Evolutionary conservation across 2,797 vertebrate genomes (phyloP), one percentile per base, ranked within the genome.

Genomic region (Lepidocolaptes lacrymiger): DNA sequence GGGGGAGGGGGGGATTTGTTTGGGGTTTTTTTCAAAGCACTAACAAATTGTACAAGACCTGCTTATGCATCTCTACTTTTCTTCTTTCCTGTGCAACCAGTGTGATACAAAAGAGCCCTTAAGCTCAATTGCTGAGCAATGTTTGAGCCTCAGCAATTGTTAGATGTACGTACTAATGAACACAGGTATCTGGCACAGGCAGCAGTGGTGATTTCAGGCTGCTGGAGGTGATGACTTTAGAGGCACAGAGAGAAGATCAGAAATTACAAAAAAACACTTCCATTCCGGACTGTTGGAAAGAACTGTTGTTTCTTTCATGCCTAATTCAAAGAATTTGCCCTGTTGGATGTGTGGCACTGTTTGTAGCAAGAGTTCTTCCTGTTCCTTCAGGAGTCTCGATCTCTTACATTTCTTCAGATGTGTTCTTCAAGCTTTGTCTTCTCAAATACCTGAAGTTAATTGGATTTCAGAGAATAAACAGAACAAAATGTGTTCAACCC

Each of bases 381-480:
- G 96, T 95, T 94, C 94, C 82, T 93, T 96, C 79, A 92, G 82
- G 89, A 93, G 69, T 93, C 88, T 93, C 67, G 2, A 26, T 92
- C 63, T 82, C 91, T 88, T 82, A 69, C 10, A 34, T 93, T 93
- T 74, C 74, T 73, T 96, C 55, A 85, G 74, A 94, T 91, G 79
- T 96, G 66, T 82, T 95, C 89, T 88, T 92, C 85, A 79, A 43
- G 85, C 63, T 96, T 95, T 93, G 95, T 93, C 95, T 97, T 94
- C 82, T 96, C 92, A 96, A 93, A 95, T 88, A 91, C 71, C 91
- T 97, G 63, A 96, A 95, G 89, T 94, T 96, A 96, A 97, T 96
- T 96, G 95, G 94, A 89, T 97, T 96, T 96, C 67, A 93, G 94
- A 93, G 92, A 88, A 95, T 94, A 96, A 96, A 93, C 91, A 94